A percentile compares a stretch with the other conserved stretches of the same genome.
Evolutionary conservation across 1,140 invertebrate genomes (phyloP).

Genomic region (Drosophila chauvacae): DNA sequence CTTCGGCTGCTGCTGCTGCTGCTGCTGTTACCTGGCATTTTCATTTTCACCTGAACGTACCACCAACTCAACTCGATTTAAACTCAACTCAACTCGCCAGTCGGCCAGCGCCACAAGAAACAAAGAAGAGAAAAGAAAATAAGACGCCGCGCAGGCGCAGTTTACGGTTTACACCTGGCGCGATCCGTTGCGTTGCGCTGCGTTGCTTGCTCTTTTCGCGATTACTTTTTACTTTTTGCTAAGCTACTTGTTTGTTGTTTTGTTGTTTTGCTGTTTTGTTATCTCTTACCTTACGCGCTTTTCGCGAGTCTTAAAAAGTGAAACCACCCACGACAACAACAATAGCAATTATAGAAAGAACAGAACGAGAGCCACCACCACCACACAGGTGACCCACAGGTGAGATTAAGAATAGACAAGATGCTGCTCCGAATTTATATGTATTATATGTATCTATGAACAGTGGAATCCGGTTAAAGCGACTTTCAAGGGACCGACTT

Average conservation of each 20-base stretch:
- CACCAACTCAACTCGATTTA: background rate
- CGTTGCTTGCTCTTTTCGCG: constrained; percentile 3
- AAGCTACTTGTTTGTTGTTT: background rate
- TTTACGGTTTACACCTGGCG: constrained; percentile 31
- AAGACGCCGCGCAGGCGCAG: constrained; percentile 53
- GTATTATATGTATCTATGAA: no score
- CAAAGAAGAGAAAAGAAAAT: constrained; percentile 40
- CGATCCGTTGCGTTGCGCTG: constrained; percentile 17
- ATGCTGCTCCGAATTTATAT: background rate
- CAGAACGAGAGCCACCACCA: background rate
- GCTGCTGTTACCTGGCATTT: constrained; percentile 11
- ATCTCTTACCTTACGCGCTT: background rate
- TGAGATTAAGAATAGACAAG: constrained; percentile 1
- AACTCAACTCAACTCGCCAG: constrained; percentile 1
- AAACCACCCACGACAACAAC: constrained; percentile 27
- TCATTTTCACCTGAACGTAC: constrained; percentile 19
- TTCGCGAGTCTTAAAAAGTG: constrained; percentile 63
- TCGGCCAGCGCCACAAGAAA: constrained; percentile 33
- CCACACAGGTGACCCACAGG: constrained; percentile 14
- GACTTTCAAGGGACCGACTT: no score
- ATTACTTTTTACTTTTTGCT: background rate
- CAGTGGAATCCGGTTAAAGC: no score
- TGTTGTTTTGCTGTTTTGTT: constrained; percentile 1
- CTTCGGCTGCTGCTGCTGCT: background rate
- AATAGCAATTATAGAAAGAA: background rate